Percentiles rank a stretch among this genome's conserved stretches.
phyloP scores from a whole-genome alignment of 2,797 vertebrate genomes.

The Harpagifer antarcticus region DNA sequence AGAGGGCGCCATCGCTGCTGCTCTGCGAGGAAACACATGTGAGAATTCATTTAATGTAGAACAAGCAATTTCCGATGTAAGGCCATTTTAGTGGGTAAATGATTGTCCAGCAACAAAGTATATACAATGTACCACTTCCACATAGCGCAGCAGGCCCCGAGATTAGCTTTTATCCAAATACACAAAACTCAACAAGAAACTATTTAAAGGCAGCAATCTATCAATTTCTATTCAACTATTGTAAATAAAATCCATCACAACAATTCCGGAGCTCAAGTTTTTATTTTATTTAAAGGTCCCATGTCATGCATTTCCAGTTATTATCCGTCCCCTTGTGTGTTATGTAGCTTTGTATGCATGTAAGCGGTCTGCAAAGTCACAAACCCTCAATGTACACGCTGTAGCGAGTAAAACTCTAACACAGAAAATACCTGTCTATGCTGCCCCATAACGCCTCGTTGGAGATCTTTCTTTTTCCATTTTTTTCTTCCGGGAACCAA shows the following conservation, averaged over 20 bases:
- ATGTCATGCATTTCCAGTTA: too few relatives aligned
- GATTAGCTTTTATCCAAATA: background rate
- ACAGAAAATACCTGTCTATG: too few relatives aligned
- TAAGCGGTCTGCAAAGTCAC: too few relatives aligned
- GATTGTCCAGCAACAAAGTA: background rate
- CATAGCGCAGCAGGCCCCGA: background rate
- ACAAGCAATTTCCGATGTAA: background rate
- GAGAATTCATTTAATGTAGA: background rate
- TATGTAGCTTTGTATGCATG: too few relatives aligned
- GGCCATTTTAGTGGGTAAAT: background rate
- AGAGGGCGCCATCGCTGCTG: slow-evolving; percentile 85
- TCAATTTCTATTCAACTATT: background rate
- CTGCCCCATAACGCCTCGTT: too few relatives aligned
- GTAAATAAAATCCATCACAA: background rate
- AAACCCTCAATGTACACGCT: too few relatives aligned
- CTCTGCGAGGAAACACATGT: slow-evolving; percentile 12
- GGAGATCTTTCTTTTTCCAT: too few relatives aligned
- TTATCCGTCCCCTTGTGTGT: too few relatives aligned
- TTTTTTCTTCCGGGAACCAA: too few relatives aligned
- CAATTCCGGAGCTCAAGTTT: background rate
- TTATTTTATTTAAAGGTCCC: background rate
- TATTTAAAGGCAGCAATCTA: background rate
- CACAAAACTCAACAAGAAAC: background rate
- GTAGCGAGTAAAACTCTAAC: too few relatives aligned
- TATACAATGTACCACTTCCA: background rate